A percentile compares a stretch with the other conserved stretches of the same genome.
phyloP scores from a whole-genome alignment of 2,888 invertebrate species.

The Synanthedon myopaeformis region DNA sequence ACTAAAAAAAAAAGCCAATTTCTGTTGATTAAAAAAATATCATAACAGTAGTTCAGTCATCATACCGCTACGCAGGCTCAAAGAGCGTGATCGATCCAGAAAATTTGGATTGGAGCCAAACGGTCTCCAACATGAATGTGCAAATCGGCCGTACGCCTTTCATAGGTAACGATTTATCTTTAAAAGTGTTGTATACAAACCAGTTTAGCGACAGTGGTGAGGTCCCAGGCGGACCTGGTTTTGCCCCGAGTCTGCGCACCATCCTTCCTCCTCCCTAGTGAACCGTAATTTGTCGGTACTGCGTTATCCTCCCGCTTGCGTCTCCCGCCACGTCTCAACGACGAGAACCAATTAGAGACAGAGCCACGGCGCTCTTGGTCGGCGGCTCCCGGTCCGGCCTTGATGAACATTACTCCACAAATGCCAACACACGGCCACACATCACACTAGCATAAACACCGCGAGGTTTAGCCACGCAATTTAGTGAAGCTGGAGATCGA shows the following conservation, averaged over 20 bases:
- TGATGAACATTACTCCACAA: constrained; percentile 66
- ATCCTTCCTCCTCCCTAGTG: constrained; percentile 64
- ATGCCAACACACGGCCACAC: constrained; percentile 41
- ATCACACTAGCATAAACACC: constrained; percentile 36
- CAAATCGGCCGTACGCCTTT: neutral
- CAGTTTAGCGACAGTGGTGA: constrained; percentile 67
- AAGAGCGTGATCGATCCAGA: constrained; percentile 55
- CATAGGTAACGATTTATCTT: neutral
- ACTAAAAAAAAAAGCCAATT: too few species aligned
- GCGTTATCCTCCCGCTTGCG: constrained; percentile 54
- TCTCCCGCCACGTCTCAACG: constrained; percentile 74
- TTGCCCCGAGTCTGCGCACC: constrained; percentile 55
- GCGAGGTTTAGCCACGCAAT: constrained; percentile 29
- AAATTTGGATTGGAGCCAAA: constrained; percentile 57
- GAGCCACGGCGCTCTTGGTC: constrained; percentile 76
- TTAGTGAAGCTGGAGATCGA: constrained; percentile 43
- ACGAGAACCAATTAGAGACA: constrained; percentile 85
- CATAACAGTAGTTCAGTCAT: constrained; percentile 30
- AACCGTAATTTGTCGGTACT: constrained; percentile 58
- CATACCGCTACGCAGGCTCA: constrained; percentile 23
- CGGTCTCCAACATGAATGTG: constrained; percentile 33
- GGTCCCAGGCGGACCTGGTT: constrained; percentile 72
- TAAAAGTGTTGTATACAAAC: constrained; percentile 46
- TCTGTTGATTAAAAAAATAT: neutral
- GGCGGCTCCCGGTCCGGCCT: constrained; percentile 54